Conservation (phyloP, 2,113 vertebrate genomes). For the Gymnobelideus leadbeateri region DNA sequence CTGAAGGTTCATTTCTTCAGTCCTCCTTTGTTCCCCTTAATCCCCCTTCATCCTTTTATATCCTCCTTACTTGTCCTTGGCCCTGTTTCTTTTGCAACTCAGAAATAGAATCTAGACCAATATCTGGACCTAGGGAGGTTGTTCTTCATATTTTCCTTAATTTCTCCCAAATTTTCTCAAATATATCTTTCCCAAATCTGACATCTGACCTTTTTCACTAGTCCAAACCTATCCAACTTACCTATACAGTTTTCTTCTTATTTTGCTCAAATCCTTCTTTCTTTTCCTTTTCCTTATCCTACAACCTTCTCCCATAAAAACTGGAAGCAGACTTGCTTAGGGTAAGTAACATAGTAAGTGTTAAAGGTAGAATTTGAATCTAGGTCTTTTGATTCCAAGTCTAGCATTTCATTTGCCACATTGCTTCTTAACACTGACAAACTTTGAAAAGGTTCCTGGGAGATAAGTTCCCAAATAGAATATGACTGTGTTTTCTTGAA, state of each 20-base stretch:
- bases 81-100: not conserved
- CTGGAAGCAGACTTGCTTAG: not conserved
- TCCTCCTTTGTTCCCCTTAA: not conserved
- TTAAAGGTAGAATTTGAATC: constrained; percentile 13
- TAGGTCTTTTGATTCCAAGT: not conserved
- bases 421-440: not conserved
- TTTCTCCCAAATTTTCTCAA: not conserved
- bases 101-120: not conserved
- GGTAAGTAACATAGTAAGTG: constrained; percentile 3
- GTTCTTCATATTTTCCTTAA: not conserved
- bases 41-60: not conserved
- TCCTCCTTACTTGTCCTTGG: not conserved
- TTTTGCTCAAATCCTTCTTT: not conserved
- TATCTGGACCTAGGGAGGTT: not conserved
- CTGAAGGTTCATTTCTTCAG: not conserved
- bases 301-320: not conserved
- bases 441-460: not conserved
- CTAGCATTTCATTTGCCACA: constrained; percentile 10
- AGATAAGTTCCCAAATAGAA: not conserved
- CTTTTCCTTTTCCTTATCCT: not conserved
- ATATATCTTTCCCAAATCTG: not conserved
- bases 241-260: not conserved
- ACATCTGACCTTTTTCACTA: not conserved
- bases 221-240: not conserved
- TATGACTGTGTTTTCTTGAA: no score